Evolutionary conservation across 2,888 invertebrate genomes (phyloP), one percentile per base, ranked within the genome.

Genomic region (Nomada fabriciana): DNA sequence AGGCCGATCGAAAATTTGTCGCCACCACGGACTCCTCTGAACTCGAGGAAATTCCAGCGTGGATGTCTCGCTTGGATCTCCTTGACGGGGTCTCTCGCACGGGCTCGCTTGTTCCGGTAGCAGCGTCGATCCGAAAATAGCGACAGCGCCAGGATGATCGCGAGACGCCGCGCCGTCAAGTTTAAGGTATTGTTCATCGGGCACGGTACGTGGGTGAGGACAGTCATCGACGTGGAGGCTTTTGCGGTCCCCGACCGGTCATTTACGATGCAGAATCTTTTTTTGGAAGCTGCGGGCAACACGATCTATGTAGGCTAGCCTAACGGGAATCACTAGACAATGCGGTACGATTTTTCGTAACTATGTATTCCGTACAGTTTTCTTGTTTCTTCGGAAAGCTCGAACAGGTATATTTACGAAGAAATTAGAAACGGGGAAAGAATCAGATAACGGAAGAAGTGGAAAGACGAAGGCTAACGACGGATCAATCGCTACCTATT

Each of bases 221-320:
- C 74, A 77, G 81, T 82, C 78, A 82, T 83, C 82, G 82, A 73
- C 72, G 60, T 52, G 68, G 67, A 57, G n/a, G 64, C 47, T 5
- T 10, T 53, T 23, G n/a, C 53, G 60, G 68, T 25, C 42, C 60
- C 25, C 59, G 63, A 18, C 63, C 75, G 63, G 88, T 90, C 86
- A 91, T 91, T 92, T 91, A 90, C 89, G 88, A 92, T 92, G 91
- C 91, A 91, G 90, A 91, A 88, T 89, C 88, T 82, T 78, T 91
- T 91, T 90, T 88, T 72, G 85, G 89, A 90, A 89, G 87, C 86
- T 80, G 80, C 65, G 52, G 52, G 20, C 52, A 36, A 11, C 42
- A 50, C 43, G 68, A 82, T 76, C 74, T 42, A 82, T 75, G 63
- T 64, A 25, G 68, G 71, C 50, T 72, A 63, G 47, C 47, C 74